These are phyloP conservation scores for Caenorhabditis latens DNA, from an alignment of 1,140 invertebrate species.

Conservation along the genomic window DNA sequence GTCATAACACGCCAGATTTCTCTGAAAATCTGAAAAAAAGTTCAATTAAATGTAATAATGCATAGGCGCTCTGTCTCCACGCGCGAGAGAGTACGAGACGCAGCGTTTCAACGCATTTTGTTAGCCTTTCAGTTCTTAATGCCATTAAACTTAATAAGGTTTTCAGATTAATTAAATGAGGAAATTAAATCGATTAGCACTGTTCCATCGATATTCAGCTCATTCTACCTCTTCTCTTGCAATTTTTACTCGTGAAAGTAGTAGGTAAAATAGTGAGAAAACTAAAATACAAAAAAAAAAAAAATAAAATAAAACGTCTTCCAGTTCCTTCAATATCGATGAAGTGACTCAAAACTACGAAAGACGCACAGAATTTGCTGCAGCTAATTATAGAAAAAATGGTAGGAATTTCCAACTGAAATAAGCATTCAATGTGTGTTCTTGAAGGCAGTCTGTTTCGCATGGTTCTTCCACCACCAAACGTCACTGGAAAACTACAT, in stretches of 20 bases:
- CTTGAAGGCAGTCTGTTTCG: constrained; percentile 62
- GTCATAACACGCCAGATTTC: too few relatives aligned
- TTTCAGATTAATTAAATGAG: background rate
- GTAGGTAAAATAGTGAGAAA: background rate
- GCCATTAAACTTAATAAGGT: background rate
- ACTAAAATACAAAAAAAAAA: background rate
- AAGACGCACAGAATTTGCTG: constrained; percentile 52
- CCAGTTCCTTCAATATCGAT: constrained; percentile 64
- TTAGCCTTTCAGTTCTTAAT: background rate
- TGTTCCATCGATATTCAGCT: background rate
- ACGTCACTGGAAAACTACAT: constrained; percentile 78
- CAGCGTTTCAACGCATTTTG: background rate
- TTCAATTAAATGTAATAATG: too few relatives aligned
- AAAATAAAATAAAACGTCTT: constrained; percentile 13
- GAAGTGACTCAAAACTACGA: constrained; percentile 60
- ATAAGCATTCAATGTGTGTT: background rate
- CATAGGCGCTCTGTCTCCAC: too few relatives aligned
- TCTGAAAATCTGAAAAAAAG: background rate
- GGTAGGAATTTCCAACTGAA: constrained; percentile 8
- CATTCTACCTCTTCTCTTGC: background rate
- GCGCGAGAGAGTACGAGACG: too few relatives aligned
- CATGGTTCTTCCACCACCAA: constrained; percentile 78
- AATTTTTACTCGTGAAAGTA: constrained; percentile 23
- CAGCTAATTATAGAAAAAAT: constrained; percentile 54
- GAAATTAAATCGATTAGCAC: constrained; percentile 16